Percentiles rank a stretch among this genome's conserved stretches.
These are phyloP conservation scores for Neotragus moschatus DNA, from an alignment of 2,113 vertebrate species.

Conservation along the genomic window DNA sequence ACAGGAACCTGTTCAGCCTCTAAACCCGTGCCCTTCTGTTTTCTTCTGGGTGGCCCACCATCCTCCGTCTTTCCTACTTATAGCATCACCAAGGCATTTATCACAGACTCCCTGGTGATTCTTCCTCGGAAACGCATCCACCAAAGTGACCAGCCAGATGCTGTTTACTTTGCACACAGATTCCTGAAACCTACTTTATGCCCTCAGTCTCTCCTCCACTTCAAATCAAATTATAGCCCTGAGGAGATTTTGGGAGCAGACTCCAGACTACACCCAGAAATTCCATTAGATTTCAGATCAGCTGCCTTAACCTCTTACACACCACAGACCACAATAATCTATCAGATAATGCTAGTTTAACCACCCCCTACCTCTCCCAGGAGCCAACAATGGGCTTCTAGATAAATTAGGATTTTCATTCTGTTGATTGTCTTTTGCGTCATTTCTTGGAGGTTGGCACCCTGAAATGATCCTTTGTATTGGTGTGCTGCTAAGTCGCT, in stretches of 20 bases:
- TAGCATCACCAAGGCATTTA: not conserved
- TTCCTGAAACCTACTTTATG: not conserved
- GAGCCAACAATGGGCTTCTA: not conserved
- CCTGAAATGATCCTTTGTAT: not conserved
- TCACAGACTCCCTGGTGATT: constrained; percentile 4
- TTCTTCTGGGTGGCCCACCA: not conserved
- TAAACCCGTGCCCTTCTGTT: not conserved
- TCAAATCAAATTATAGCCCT: constrained; percentile 40
- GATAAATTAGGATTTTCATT: constrained; percentile 25
- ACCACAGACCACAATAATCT: constrained; percentile 12
- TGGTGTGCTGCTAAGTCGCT: no score
- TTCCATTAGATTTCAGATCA: constrained; percentile 39
- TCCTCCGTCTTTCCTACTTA: not conserved
- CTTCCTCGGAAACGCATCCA: not conserved
- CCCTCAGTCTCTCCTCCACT: constrained; percentile 14
- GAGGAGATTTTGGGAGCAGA: not conserved
- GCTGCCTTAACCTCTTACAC: constrained; percentile 39
- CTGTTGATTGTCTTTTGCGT: not conserved
- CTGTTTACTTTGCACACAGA: constrained; percentile 8
- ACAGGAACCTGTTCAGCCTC: not conserved
- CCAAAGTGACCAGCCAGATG: not conserved
- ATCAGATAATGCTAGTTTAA: not conserved
- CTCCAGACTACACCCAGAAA: constrained; percentile 21
- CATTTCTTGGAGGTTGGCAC: not conserved
- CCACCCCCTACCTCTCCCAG: not conserved